Evolutionary conservation across 2,888 invertebrate genomes (phyloP).

Genomic region (Aethes cnicana): DNA sequence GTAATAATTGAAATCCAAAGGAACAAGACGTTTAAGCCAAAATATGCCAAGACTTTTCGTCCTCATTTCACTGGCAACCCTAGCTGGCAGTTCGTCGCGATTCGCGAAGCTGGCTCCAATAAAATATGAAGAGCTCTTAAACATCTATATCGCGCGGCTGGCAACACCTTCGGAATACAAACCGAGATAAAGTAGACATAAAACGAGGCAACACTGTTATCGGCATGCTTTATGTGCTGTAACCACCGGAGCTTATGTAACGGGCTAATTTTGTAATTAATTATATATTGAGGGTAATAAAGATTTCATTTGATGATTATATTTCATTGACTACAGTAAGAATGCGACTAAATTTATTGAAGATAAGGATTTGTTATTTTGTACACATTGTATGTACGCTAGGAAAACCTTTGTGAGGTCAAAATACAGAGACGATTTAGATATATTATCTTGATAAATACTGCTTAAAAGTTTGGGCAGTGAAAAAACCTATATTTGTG

Average conservation of each 20-base stretch:
- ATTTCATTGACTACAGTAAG: too few species aligned
- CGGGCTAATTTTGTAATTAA: conserved; percentile 14
- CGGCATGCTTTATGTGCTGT: conserved; percentile 26
- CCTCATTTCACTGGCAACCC: conserved; percentile 14
- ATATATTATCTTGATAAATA: too few species aligned
- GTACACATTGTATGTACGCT: too few species aligned
- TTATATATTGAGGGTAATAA: not conserved
- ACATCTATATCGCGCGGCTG: conserved; percentile 73
- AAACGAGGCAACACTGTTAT: conserved; percentile 23
- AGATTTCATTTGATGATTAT: too few species aligned
- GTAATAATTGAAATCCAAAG: not conserved
- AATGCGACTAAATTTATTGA: too few species aligned
- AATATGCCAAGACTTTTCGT: not conserved
- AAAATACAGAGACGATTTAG: too few species aligned
- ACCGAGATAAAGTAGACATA: conserved; percentile 42
- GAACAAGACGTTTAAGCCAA: not conserved
- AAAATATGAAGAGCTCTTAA: conserved; percentile 75
- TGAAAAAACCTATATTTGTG: too few species aligned
- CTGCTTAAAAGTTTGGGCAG: too few species aligned
- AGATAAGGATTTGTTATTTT: too few species aligned
- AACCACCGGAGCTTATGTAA: conserved; percentile 24
- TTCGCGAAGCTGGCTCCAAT: conserved; percentile 70
- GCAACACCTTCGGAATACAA: conserved; percentile 79
- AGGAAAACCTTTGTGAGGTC: too few species aligned
- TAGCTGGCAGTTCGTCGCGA: conserved; percentile 42